phyloP scores from a whole-genome alignment of 1,140 invertebrate genomes.

The Eumeta japonica region DNA sequence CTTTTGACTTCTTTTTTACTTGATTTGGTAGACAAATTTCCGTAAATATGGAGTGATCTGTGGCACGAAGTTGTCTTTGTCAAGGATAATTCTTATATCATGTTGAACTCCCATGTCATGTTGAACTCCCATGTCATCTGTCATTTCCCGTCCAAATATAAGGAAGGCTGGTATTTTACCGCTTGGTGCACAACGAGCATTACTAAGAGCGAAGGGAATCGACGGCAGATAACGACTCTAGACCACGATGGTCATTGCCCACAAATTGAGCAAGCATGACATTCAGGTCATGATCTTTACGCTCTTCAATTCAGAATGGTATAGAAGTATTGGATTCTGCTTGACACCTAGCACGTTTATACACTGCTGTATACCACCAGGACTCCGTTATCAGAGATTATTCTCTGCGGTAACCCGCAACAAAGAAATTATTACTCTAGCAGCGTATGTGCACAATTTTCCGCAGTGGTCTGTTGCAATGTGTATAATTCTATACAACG shows the following conservation, averaged over 20 bases:
- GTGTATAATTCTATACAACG: constrained; percentile 33
- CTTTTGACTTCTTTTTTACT: constrained; percentile 5
- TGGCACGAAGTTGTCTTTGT: constrained; percentile 6
- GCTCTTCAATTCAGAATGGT: constrained; percentile 32
- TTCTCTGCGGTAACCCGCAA: constrained; percentile 27
- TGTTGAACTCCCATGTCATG: no score
- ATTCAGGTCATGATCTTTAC: constrained; percentile 30
- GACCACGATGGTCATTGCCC: no score
- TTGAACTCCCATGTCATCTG: no score
- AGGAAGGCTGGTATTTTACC: no score
- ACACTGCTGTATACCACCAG: constrained; percentile 21
- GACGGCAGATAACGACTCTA: no score
- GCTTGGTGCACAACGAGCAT: no score
- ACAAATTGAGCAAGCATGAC: no score
- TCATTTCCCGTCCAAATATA: no score
- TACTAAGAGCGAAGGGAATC: no score
- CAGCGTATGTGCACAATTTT: constrained; percentile 21
- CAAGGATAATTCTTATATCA: constrained; percentile 6
- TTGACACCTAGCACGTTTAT: constrained; percentile 18
- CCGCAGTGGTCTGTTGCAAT: constrained; percentile 21
- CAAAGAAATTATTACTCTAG: constrained; percentile 33
- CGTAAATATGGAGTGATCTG: no score
- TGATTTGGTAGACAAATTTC: constrained; percentile 2
- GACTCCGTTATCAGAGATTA: constrained; percentile 19
- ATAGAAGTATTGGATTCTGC: constrained; percentile 22